Evolutionary conservation across 2,797 vertebrate species (phyloP), one percentile per base, ranked within the genome.

Genomic region (Cryptoblepharus egeriae): DNA sequence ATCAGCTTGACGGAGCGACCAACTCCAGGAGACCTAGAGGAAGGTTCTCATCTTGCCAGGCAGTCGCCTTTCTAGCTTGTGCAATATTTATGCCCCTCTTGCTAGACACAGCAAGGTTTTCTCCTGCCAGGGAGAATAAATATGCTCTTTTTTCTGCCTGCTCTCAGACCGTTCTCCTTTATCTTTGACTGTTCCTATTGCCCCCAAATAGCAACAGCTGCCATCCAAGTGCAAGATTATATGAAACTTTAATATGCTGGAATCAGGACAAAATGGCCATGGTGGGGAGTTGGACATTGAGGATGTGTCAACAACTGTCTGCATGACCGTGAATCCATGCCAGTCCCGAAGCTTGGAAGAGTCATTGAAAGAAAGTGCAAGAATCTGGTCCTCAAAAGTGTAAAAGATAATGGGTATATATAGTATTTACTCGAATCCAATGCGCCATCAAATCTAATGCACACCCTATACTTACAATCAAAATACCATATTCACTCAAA

Each of bases 41-140:
- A 68, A 30, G 68, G 60, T 42, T 71, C 55, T 81, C 65, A 1
- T 39, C 57, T 83, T 80, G 74, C 63, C 73, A 84, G 69, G 30
- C 72, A 78, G 69, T 68, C 78, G 64, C 0, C 0, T 73, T 87
- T 84, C 55, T 82, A 82, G 77, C 71, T 84, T 0, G 0, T 93
- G 76, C 70, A 89, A 57, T 87, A 88, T 91, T 91, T 64, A 89
- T 86, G 81, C 72, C 76, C 64, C 16, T n/a, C 32, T 1, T 67
- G 1, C 58, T 74, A 37, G 42, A 64, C 89, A 77, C 0, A 7
- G 77, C 28, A 2, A 3, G 28, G 26, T 0, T 74, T 80, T 77
- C 9, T 85, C 78, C 70, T 77, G 71, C 57, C 58, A 52, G 24
- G 52, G 69, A 75, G 26, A 63, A 81, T 81, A 68, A 61, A 81